phyloP scores from a whole-genome alignment of 92 coral and sea anemone species.

The Epizoanthus illoricatus region DNA sequence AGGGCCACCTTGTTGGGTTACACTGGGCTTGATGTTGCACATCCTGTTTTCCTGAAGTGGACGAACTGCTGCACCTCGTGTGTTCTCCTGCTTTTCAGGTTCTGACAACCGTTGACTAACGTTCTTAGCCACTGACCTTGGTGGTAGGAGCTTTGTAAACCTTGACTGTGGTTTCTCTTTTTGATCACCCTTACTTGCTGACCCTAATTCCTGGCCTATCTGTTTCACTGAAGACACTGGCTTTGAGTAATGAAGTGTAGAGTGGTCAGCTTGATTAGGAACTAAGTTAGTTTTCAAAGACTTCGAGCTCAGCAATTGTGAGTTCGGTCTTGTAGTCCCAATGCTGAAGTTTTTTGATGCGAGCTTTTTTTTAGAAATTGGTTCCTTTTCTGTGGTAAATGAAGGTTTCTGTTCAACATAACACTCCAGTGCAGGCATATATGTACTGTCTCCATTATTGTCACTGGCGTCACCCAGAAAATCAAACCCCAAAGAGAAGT shows the following conservation, averaged over 20 bases:
- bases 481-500: conserved; percentile 67
- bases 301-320: background rate
- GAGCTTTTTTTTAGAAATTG: background rate
- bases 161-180: background rate
- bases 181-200: background rate
- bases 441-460: background rate
- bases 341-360: background rate
- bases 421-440: background rate
- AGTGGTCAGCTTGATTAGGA: background rate
- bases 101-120: background rate
- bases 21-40: background rate
- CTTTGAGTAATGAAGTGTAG: conserved; percentile 20
- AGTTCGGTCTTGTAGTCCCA: background rate
- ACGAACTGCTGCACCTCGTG: background rate
- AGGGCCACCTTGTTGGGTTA: background rate
- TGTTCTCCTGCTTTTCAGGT: background rate
- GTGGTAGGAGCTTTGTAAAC: conserved; percentile 25
- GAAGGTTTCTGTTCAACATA: background rate
- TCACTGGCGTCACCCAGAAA: conserved; percentile 33
- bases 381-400: background rate
- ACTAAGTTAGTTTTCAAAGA: background rate
- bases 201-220: background rate
- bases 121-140: background rate
- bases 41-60: conserved; percentile 21
- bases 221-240: background rate